Evolutionary conservation across 2,888 invertebrate species (phyloP).

Genomic region (Capitulum mitella): DNA sequence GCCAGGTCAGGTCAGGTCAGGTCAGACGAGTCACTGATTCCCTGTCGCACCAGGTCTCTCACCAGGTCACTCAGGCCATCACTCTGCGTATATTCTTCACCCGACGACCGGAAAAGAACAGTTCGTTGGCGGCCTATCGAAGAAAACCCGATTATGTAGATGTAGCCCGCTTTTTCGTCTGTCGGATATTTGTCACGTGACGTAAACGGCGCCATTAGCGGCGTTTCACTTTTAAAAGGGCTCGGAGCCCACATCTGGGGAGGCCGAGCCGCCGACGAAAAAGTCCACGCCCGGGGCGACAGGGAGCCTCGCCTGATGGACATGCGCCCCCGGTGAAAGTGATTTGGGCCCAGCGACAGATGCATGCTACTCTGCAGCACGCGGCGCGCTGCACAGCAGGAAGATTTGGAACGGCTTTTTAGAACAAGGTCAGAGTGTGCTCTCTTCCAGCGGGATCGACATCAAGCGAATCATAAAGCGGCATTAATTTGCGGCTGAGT

Average conservation of each 20-base stretch:
- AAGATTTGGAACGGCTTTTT: background rate
- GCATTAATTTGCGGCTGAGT: background rate
- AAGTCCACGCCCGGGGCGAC: background rate
- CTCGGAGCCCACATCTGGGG: background rate
- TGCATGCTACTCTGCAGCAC: no score
- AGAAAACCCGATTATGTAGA: no score
- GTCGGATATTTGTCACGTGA: background rate
- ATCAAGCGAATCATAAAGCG: background rate
- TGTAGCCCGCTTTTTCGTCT: background rate
- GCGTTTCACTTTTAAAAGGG: background rate
- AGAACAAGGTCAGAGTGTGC: background rate
- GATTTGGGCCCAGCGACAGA: background rate
- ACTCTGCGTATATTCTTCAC: no score
- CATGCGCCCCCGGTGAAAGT: background rate
- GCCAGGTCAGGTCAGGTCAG: background rate
- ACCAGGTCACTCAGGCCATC: no score
- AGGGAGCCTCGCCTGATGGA: background rate
- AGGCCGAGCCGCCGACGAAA: no score
- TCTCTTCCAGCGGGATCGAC: background rate
- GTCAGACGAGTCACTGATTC: no score
- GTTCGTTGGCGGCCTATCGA: no score
- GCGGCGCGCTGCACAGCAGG: background rate
- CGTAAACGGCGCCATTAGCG: background rate
- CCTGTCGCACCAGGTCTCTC: no score
- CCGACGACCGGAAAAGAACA: no score